These are phyloP conservation scores for Drosophila jambulina DNA, from an alignment of 1,140 invertebrate genomes.

Conservation along the genomic window DNA sequence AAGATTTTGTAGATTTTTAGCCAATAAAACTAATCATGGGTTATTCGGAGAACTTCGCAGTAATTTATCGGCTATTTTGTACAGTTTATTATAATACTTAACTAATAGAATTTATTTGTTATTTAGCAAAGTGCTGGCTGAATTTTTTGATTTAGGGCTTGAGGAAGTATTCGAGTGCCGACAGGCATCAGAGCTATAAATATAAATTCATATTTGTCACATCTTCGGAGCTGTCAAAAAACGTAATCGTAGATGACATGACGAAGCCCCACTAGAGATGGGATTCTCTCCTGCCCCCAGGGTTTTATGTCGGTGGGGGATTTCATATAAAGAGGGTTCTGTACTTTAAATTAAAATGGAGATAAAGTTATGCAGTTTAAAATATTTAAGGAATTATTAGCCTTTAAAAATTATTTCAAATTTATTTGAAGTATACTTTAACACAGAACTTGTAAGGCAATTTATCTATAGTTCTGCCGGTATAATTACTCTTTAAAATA, in stretches of 20 bases:
- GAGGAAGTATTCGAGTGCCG: conserved; percentile 6
- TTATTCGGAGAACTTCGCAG: conserved; percentile 2
- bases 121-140: background rate
- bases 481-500: background rate
- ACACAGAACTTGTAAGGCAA: too few species aligned
- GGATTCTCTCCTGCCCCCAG: conserved; percentile 6
- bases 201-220: conserved; percentile 19
- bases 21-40: conserved; percentile 9
- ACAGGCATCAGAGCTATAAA: conserved; percentile 28
- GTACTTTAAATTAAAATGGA: too few species aligned
- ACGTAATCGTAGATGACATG: conserved; percentile 43
- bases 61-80: background rate
- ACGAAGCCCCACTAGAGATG: conserved; percentile 8
- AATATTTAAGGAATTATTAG: background rate
- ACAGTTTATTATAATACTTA: conserved; percentile 7
- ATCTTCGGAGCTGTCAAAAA: conserved; percentile 33
- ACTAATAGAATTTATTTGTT: conserved; percentile 4
- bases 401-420: background rate
- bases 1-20: background rate
- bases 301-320: background rate
- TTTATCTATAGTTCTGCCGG: background rate
- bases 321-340: background rate
- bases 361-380: too few species aligned
- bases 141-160: conserved; percentile 11
- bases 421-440: background rate